These are phyloP conservation scores for Drosophila quadrilineata DNA, from an alignment of 1,140 invertebrate genomes.

Conservation along the genomic window DNA sequence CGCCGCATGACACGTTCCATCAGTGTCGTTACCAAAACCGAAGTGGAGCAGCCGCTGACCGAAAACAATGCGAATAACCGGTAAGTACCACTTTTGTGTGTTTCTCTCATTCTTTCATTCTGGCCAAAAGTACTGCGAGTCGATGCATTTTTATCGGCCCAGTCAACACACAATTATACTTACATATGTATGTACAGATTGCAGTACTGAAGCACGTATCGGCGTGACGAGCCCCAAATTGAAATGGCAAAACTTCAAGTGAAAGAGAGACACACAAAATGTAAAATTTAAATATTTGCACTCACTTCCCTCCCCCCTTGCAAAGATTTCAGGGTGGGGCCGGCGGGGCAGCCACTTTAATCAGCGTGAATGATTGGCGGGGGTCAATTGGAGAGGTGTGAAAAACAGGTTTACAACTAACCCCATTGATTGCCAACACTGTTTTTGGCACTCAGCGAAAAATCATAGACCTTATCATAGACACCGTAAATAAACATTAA, in stretches of 20 bases:
- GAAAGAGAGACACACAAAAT: slow-evolving; percentile 2
- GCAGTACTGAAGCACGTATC: no score
- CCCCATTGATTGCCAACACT: background rate
- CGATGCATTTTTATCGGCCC: slow-evolving; percentile 10
- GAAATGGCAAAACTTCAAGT: slow-evolving; percentile 7
- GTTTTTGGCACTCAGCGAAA: background rate
- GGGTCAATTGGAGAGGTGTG: slow-evolving; percentile 1
- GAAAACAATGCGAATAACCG: slow-evolving; percentile 80
- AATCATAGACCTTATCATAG: no score
- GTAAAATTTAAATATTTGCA: no score
- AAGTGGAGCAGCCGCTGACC: slow-evolving; percentile 78
- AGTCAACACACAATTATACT: background rate
- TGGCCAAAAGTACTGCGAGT: slow-evolving; percentile 15
- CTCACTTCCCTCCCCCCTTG: no score
- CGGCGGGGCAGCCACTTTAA: background rate
- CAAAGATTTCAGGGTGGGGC: slow-evolving; percentile 13
- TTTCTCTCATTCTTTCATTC: background rate
- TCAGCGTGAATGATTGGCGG: background rate
- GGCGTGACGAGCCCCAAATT: slow-evolving; percentile 11
- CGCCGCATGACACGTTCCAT: slow-evolving; percentile 79
- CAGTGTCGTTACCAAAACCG: slow-evolving; percentile 80
- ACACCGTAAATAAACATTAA: no score
- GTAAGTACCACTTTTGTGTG: slow-evolving; percentile 60
- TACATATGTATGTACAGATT: background rate
- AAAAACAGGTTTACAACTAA: slow-evolving; percentile 19